Evolutionary conservation across 30 jellyfish, hydroid and myxozoan species (phyloP), one percentile per base, ranked within the genome.

Genomic region (Rhopilema esculentum): DNA sequence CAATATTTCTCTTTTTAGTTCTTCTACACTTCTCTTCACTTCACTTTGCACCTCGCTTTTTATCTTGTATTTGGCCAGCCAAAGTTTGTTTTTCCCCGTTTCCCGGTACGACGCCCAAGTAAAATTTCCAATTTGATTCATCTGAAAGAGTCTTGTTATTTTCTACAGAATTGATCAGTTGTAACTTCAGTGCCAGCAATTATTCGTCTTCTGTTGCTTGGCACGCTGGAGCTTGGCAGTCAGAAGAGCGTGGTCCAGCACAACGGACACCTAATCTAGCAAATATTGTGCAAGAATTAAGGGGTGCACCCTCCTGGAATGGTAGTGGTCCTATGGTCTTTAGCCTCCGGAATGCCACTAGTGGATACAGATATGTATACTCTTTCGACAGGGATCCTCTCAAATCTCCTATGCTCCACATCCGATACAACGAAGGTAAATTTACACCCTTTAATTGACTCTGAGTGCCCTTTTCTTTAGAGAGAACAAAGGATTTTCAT

Each of bases 261-360:
- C 73, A 74, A 22, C 85, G 32, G 1, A 53, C 69, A 20, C 85
- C 85, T 12, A 49, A 32, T 12, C 32, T 74, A 16, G n/a, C 19
- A 12, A 27, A 24, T 17, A 12, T 7, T 0, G 24, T 74, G 32
- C 70, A 74, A 74, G 85, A 32, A 40, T 31, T 49, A 0, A 74
- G 24, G 49, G 67, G 69, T 29, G 71, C 32, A 20, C 72, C 70
- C 49, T 8, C 12, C 27, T 74, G 85, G 85, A 74, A 74, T 40
- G 85, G 85, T 8, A 19, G 71, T 0, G 85, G 85, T 1, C 85
- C 85, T 0, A 32, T 74, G 16, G 26, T 74, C 20, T 27, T 74
- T 12, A 51, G 27, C 27, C 67, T 74, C 23, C 49, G 21, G 28
- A 22, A 74, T 48, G 51, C 40, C 49, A 49, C 24, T 12, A 24